Evolutionary conservation across 64 coral and sea anemone genomes (phyloP).

Genomic region (Stichodactyla helianthus): DNA sequence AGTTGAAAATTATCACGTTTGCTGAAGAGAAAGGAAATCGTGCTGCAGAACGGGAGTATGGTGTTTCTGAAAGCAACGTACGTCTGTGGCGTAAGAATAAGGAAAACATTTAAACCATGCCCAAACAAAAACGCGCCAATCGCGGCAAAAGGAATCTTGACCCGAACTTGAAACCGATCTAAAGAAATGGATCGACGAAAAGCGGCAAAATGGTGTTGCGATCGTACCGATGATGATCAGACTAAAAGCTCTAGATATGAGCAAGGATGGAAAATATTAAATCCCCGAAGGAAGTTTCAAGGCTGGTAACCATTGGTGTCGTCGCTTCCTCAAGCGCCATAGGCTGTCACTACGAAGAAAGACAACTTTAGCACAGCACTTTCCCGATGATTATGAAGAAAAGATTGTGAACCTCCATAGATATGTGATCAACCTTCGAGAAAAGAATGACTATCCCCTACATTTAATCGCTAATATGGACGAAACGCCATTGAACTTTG

Average conservation of each 20-base stretch:
- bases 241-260: constrained; percentile 24
- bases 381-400: constrained; percentile 42
- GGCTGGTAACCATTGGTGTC: constrained; percentile 27
- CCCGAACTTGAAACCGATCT: too few relatives aligned
- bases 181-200: background rate
- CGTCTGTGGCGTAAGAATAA: too few relatives aligned
- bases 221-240: background rate
- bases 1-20: too few relatives aligned
- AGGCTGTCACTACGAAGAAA: constrained; percentile 5
- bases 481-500: constrained; percentile 48
- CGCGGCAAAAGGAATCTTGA: too few relatives aligned
- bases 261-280: constrained; percentile 26
- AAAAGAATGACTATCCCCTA: constrained; percentile 28
- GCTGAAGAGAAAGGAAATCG: too few relatives aligned
- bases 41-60: too few relatives aligned
- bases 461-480: constrained; percentile 62
- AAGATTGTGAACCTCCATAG: constrained; percentile 45
- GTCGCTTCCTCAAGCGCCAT: constrained; percentile 2
- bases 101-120: too few relatives aligned
- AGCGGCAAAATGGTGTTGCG: constrained; percentile 25
- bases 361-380: constrained; percentile 36
- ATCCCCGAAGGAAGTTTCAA: constrained; percentile 36
- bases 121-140: too few relatives aligned
- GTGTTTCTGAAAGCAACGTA: too few relatives aligned
- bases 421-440: constrained; percentile 32